Evolutionary conservation across 2,888 invertebrate genomes (phyloP), one percentile per base, ranked within the genome.

Genomic region (Nymphalis urticae): DNA sequence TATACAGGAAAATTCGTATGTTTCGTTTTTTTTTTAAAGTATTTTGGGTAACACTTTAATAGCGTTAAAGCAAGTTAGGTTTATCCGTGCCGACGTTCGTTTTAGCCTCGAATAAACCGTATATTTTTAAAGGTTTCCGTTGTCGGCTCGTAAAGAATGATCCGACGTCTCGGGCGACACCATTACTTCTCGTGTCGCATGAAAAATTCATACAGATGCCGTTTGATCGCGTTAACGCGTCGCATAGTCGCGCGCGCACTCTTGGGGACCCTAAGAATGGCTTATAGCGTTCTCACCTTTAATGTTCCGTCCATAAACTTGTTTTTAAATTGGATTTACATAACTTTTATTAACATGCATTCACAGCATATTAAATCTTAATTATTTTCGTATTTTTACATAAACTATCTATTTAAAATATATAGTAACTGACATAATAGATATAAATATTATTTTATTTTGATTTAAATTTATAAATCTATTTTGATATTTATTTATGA

Each of bases 81-180:
- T 27, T 53, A 32, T 48, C 48, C 47, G 47, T 13, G 4, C 54
- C 61, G 48, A 48, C 17, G 60, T 42, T 53, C 48, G 54, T 62
- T 66, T 62, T 48, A 62, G 51, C 51, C 32, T 51, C 58, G 82
- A 80, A 83, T 82, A 83, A 82, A 82, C 80, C 80, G 81, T 88
- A 88, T 88, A 87, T 87, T 86, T 86, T 88, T 86, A 87, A 87
- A 86, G 83, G 85, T 81, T 80, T 83, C 82, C 79, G 87, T 87
- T 88, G 89, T 90, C 88, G 84, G 82, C 84, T 90, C 91, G 89
- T 92, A 92, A 92, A 92, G 90, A 92, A 91, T 92, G 92, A 92
- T 90, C 87, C 89, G 80, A 76, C 81, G 88, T 88, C 87, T 88
- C 84, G 78, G 77, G 86, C 85, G 85, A 83, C 85, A 86, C 90